A percentile compares a stretch with the other conserved stretches of the same genome.
Conservation (phyloP, 2,797 vertebrate genomes). For the Pampus argenteus region DNA sequence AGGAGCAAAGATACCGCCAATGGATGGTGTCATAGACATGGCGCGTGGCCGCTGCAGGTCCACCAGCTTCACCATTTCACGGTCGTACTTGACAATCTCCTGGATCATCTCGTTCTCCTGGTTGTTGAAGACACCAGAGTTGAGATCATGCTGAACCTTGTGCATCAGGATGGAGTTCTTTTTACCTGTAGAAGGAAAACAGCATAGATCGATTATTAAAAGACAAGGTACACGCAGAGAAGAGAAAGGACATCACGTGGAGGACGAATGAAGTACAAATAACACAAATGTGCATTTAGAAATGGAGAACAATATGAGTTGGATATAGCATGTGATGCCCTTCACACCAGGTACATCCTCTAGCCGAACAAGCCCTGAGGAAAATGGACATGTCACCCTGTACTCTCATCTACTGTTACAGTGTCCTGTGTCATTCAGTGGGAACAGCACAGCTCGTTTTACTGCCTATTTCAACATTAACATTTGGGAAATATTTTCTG, state of each 20-base stretch:
- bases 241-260: constrained; percentile 15
- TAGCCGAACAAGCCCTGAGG: constrained; percentile 61
- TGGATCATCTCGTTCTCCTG: constrained; percentile 98
- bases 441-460: constrained; percentile 61
- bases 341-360: constrained; percentile 66
- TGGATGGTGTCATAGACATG: constrained; percentile 87
- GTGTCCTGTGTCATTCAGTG: constrained; percentile 59
- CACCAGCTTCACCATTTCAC: constrained; percentile 97
- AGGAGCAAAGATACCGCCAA: constrained; percentile 88
- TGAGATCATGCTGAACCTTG: constrained; percentile 98
- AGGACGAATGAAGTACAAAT: constrained; percentile 35
- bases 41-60: constrained; percentile 90
- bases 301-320: constrained; percentile 43
- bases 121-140: constrained; percentile 97
- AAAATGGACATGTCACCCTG: constrained; percentile 64
- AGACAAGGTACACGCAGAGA: background rate
- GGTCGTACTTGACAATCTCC: constrained; percentile 98
- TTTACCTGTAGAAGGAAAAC: constrained; percentile 86
- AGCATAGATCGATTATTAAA: constrained; percentile 9
- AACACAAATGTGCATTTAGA: constrained; percentile 36
- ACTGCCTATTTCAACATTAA: constrained; percentile 47
- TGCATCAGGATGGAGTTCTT: constrained; percentile 98
- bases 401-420: constrained; percentile 69
- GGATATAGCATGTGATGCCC: constrained; percentile 60
- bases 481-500: constrained; percentile 28